These are phyloP conservation scores for Pomacea maculata DNA, from an alignment of 1,140 invertebrate genomes.

Conservation along the genomic window DNA sequence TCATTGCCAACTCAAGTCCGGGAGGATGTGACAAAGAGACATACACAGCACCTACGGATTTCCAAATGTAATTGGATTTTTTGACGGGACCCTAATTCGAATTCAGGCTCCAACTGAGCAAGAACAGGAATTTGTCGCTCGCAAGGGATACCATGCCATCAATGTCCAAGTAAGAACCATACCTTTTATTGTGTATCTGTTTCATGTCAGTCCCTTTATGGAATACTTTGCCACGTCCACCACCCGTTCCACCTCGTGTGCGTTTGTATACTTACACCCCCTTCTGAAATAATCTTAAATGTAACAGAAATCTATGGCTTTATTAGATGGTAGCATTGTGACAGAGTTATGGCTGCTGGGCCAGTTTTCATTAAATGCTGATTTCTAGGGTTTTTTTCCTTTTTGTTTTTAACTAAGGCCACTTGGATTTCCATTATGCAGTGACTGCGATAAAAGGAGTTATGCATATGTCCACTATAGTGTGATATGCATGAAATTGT, in stretches of 20 bases:
- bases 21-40: no score
- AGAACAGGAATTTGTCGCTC: slow-evolving; percentile 15
- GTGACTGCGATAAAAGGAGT: no score
- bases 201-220: no score
- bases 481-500: no score
- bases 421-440: no score
- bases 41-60: no score
- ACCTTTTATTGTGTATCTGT: neutral
- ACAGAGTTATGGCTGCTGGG: neutral
- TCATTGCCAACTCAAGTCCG: no score
- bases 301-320: neutral
- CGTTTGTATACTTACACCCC: neutral
- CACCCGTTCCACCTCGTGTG: neutral
- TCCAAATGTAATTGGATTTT: neutral
- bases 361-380: neutral
- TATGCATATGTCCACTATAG: no score
- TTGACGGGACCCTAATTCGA: slow-evolving; percentile 21
- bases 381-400: neutral
- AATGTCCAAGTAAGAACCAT: slow-evolving; percentile 13
- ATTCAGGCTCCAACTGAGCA: slow-evolving; percentile 19
- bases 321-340: neutral
- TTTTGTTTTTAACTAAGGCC: no score
- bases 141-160: slow-evolving; percentile 22
- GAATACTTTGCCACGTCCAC: neutral
- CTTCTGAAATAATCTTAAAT: neutral